These are phyloP conservation scores for Sebastes itinus DNA, from an alignment of 2,797 vertebrate genomes.

Conservation along the genomic window DNA sequence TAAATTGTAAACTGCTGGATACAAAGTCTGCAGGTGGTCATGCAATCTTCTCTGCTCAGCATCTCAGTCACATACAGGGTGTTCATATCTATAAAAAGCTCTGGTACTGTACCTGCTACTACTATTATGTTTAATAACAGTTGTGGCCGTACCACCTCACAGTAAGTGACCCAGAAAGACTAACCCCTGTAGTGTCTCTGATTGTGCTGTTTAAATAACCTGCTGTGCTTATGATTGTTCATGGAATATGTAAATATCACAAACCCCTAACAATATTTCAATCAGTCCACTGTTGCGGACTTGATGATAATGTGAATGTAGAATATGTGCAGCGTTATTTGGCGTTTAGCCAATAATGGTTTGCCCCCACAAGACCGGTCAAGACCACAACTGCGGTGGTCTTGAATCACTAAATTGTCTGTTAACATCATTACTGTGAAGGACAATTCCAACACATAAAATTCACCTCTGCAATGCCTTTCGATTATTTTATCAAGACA, in stretches of 20 bases:
- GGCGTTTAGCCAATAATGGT: background rate
- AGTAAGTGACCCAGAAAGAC: constrained; percentile 25
- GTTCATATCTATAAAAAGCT: background rate
- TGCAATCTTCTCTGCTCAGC: background rate
- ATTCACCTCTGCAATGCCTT: too few relatives aligned
- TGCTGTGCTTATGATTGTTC: constrained; percentile 13
- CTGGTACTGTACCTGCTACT: background rate
- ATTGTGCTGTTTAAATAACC: constrained; percentile 5
- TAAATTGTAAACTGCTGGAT: constrained; percentile 2
- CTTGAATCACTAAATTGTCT: too few relatives aligned
- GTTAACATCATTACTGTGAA: too few relatives aligned
- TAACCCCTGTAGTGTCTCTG: background rate
- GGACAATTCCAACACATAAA: too few relatives aligned
- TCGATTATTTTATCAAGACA: too few relatives aligned
- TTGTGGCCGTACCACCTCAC: background rate
- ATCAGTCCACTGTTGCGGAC: background rate
- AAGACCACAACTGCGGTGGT: too few relatives aligned
- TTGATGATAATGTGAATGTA: background rate
- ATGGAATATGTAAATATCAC: constrained; percentile 6
- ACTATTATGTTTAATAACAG: constrained; percentile 25
- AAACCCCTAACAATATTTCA: constrained; percentile 10
- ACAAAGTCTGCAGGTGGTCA: constrained; percentile 9
- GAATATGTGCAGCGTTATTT: background rate
- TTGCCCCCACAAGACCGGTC: background rate
- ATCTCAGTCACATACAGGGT: background rate